phyloP scores from a whole-genome alignment of 2,888 invertebrate genomes.

The Heteromurus nitidus region DNA sequence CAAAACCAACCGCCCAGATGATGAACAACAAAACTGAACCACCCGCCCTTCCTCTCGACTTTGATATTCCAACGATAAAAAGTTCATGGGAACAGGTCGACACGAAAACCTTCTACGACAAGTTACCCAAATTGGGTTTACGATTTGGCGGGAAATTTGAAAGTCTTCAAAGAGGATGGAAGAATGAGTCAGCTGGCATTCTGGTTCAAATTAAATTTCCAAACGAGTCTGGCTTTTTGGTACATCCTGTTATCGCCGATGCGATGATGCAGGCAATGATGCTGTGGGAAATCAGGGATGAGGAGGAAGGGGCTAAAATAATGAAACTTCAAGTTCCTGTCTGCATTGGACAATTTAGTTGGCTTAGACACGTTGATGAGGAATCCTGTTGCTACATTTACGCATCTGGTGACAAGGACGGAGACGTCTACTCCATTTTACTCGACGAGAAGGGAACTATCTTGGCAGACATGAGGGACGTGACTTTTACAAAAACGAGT shows the following conservation, averaged over 20 bases:
- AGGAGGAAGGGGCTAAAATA: no score
- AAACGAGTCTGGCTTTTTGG: not conserved
- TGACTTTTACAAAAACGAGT: conserved; percentile 43
- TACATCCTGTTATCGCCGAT: not conserved
- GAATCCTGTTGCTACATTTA: not conserved
- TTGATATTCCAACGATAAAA: not conserved
- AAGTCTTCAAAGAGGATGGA: conserved; percentile 18
- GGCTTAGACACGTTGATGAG: no score
- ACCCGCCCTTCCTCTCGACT: not conserved
- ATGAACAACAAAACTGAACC: no score
- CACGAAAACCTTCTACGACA: conserved; percentile 3
- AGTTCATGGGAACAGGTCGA: not conserved
- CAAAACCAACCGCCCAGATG: not conserved
- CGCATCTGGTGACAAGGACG: not conserved
- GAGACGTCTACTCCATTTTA: not conserved
- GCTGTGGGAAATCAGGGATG: not conserved
- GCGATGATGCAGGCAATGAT: conserved; percentile 45
- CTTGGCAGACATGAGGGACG: conserved; percentile 2
- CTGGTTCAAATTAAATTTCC: conserved; percentile 16
- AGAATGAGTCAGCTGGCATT: conserved; percentile 53
- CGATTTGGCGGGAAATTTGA: conserved; percentile 40
- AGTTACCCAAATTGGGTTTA: conserved; percentile 31
- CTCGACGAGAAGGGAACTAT: conserved; percentile 9
- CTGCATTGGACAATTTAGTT: conserved; percentile 44
- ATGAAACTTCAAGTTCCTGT: conserved; percentile 41